Evolutionary conservation across 2,888 invertebrate species (phyloP).

Genomic region (Caenorhabditis sinica): DNA sequence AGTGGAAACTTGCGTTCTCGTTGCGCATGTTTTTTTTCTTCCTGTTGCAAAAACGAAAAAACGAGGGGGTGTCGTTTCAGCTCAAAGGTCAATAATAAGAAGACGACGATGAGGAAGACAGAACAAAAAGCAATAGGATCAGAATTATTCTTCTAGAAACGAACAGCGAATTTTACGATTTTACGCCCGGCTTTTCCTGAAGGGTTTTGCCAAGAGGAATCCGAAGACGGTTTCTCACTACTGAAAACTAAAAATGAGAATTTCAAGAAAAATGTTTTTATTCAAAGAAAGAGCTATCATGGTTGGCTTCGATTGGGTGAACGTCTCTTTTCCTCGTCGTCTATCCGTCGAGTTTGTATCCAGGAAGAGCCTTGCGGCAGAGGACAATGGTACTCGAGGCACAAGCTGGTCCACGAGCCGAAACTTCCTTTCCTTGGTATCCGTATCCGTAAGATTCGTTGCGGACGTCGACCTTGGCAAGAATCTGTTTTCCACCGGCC

Average conservation of each 20-base stretch:
- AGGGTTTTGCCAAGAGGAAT: too few relatives aligned
- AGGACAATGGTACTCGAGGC: slow-evolving; percentile 12
- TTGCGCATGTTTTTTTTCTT: slow-evolving; percentile 21
- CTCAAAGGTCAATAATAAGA: slow-evolving; percentile 26
- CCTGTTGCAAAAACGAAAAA: slow-evolving; percentile 11
- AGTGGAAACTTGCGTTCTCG: slow-evolving; percentile 31
- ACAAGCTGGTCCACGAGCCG: slow-evolving; percentile 18
- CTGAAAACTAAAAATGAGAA: too few relatives aligned
- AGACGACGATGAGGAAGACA: not conserved
- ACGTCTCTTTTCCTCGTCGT: not conserved
- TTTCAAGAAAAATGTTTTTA: too few relatives aligned
- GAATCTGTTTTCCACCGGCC: slow-evolving; percentile 13
- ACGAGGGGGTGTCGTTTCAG: slow-evolving; percentile 25
- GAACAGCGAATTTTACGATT: too few relatives aligned
- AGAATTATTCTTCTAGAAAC: too few relatives aligned
- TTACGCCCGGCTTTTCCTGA: too few relatives aligned
- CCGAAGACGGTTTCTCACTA: too few relatives aligned
- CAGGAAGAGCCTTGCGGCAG: slow-evolving; percentile 13
- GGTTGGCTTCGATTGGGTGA: slow-evolving; percentile 3
- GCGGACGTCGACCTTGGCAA: slow-evolving; percentile 20
- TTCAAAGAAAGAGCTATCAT: slow-evolving; percentile 1
- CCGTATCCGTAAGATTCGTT: slow-evolving; percentile 25
- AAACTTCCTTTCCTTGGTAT: slow-evolving; percentile 17
- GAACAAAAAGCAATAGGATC: not conserved
- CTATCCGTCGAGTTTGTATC: slow-evolving; percentile 18